These are phyloP conservation scores for Coryphaenoides rupestris DNA, from an alignment of 2,113 vertebrate species.

Conservation along the genomic window DNA sequence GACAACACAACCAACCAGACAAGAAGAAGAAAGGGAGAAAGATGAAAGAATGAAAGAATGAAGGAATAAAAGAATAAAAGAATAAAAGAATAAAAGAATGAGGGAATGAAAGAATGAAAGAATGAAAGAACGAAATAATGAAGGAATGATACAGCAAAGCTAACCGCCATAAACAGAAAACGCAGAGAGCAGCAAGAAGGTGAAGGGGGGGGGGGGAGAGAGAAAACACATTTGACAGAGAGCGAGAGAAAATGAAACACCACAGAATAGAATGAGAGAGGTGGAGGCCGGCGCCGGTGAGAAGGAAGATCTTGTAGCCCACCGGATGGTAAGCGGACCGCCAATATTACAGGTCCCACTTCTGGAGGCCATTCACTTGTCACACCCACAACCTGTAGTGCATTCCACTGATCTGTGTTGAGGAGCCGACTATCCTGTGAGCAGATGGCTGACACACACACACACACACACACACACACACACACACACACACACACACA, in stretches of 20 bases:
- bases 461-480: conserved; percentile 32
- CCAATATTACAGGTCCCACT: conserved; percentile 19
- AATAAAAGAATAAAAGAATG: no score
- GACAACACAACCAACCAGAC: no score
- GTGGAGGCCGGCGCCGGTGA: not conserved
- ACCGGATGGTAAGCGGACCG: conserved; percentile 29
- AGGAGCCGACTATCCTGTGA: not conserved
- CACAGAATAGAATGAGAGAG: not conserved
- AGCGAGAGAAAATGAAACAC: conserved; percentile 1
- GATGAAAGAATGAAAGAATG: no score
- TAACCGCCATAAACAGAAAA: not conserved
- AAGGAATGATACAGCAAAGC: no score
- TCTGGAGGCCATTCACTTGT: conserved; percentile 38
- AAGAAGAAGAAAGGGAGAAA: no score
- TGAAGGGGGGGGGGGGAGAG: not conserved
- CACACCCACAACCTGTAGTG: conserved; percentile 50
- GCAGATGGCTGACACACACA: conserved; percentile 8
- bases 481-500: conserved; percentile 51
- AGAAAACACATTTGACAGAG: not conserved
- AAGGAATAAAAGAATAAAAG: no score
- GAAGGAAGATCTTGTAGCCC: conserved; percentile 15
- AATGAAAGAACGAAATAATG: no score
- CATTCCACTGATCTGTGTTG: conserved; percentile 34
- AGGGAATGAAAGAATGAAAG: no score
- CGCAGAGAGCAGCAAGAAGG: conserved; percentile 3